Conservation (phyloP, 2,797 vertebrate species). For the Oryzias sinensis region DNA sequence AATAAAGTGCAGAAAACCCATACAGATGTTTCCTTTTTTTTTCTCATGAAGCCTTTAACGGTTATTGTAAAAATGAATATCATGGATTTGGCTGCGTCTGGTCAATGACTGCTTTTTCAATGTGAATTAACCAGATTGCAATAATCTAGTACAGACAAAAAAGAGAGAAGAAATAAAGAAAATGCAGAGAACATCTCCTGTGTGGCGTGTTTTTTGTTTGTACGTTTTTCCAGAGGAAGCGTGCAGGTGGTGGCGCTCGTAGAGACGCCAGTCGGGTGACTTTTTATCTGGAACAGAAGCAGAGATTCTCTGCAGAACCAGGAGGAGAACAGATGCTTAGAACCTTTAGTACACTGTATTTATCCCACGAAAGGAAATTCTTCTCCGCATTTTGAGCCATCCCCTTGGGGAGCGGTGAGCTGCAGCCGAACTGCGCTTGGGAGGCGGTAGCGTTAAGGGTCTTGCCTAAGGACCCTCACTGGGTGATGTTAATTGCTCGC, state of each 20-base stretch:
- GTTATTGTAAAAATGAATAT: slow-evolving; percentile 89
- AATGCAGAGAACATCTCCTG: slow-evolving; percentile 85
- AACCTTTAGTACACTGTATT: no score
- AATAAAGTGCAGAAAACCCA: slow-evolving; percentile 79
- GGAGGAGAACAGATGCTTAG: no score
- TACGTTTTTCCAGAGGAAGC: slow-evolving; percentile 33
- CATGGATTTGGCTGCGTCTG: slow-evolving; percentile 95
- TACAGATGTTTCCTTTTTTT: slow-evolving; percentile 85
- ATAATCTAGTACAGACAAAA: slow-evolving; percentile 94
- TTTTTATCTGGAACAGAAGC: background rate
- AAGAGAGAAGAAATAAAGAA: slow-evolving; percentile 77
- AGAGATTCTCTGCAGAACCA: no score
- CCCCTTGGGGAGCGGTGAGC: no score
- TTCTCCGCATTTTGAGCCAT: no score
- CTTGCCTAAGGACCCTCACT: no score
- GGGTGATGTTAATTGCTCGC: no score
- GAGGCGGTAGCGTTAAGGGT: no score
- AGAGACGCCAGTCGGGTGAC: background rate
- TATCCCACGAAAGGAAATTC: no score
- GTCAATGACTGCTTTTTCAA: slow-evolving; percentile 98
- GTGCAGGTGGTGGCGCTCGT: background rate
- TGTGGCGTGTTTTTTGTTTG: slow-evolving; percentile 69
- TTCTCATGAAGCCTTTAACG: slow-evolving; percentile 89
- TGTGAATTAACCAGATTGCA: slow-evolving; percentile 99
- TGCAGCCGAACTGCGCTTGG: no score